Evolutionary conservation across 2,797 vertebrate genomes (phyloP).

Genomic region (Pangasius mekongensis): DNA sequence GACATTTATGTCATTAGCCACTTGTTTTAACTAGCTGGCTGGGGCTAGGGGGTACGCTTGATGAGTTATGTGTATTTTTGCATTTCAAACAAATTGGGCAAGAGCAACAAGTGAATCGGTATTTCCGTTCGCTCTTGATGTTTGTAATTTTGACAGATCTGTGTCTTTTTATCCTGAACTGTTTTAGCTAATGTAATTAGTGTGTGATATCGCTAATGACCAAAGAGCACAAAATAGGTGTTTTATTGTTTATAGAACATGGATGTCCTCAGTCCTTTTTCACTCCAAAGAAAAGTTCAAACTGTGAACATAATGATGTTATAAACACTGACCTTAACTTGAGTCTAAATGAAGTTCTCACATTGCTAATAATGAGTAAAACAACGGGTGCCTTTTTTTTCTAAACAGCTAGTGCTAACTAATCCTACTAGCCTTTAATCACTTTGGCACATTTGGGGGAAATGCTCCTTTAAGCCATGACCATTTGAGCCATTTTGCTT

Average conservation of each 20-base stretch:
- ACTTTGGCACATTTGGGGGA: slow-evolving; percentile 11
- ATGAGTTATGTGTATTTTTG: background rate
- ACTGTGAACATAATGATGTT: background rate
- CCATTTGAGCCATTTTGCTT: slow-evolving; percentile 41
- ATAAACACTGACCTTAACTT: background rate
- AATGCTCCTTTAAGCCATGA: slow-evolving; percentile 36
- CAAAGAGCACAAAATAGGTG: no score
- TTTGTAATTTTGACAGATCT: background rate
- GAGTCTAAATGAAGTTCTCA: background rate
- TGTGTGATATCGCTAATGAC: background rate
- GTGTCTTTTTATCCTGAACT: background rate
- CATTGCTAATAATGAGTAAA: background rate
- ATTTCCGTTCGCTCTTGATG: background rate
- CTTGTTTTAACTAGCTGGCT: background rate
- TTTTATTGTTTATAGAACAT: background rate
- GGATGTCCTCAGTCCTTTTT: background rate
- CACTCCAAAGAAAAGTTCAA: background rate
- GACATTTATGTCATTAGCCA: background rate
- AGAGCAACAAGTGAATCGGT: background rate
- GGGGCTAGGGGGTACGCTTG: background rate
- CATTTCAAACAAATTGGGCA: background rate
- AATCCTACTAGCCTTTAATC: slow-evolving; percentile 8
- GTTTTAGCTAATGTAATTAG: background rate
- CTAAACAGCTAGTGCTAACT: slow-evolving; percentile 7
- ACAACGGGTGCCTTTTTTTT: background rate